A percentile compares a stretch with the other conserved stretches of the same genome.
phyloP scores from a whole-genome alignment of 2,888 invertebrate genomes.

The Gerosis bhagava region DNA sequence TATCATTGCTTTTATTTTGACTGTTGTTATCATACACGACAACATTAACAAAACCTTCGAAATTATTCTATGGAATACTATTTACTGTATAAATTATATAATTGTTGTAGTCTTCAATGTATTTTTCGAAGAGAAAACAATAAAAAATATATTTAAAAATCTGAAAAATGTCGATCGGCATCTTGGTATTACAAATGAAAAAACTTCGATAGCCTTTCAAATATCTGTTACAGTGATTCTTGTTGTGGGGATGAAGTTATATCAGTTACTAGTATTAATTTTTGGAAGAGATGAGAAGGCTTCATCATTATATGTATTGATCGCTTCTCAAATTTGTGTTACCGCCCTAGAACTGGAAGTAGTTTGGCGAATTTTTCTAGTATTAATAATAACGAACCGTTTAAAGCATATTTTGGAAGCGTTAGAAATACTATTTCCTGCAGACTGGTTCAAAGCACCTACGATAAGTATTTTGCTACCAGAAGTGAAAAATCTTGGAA shows the following conservation, averaged over 20 bases:
- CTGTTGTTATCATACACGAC: not conserved
- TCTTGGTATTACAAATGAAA: not conserved
- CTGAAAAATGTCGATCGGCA: not conserved
- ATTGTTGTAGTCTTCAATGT: not conserved
- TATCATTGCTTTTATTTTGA: not conserved
- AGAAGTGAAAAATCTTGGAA: not conserved
- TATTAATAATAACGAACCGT: constrained; percentile 1
- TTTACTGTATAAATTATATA: not conserved
- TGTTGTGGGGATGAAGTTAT: not conserved
- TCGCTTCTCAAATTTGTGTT: constrained; percentile 1
- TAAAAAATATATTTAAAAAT: not conserved
- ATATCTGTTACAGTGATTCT: not conserved
- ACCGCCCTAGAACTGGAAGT: constrained; percentile 1
- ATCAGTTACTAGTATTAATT: not conserved
- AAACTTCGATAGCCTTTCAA: not conserved
- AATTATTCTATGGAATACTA: constrained; percentile 11
- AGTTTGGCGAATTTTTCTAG: constrained; percentile 8
- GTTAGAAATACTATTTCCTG: not conserved
- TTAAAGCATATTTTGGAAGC: not conserved
- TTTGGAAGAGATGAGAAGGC: not conserved
- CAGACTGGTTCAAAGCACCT: constrained; percentile 6
- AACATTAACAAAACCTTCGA: constrained; percentile 2
- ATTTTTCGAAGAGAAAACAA: constrained; percentile 4
- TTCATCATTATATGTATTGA: not conserved
- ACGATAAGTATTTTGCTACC: constrained; percentile 7